Evolutionary conservation across 2,797 vertebrate genomes (phyloP), one percentile per base, ranked within the genome.

Genomic region (Hirundo rustica): DNA sequence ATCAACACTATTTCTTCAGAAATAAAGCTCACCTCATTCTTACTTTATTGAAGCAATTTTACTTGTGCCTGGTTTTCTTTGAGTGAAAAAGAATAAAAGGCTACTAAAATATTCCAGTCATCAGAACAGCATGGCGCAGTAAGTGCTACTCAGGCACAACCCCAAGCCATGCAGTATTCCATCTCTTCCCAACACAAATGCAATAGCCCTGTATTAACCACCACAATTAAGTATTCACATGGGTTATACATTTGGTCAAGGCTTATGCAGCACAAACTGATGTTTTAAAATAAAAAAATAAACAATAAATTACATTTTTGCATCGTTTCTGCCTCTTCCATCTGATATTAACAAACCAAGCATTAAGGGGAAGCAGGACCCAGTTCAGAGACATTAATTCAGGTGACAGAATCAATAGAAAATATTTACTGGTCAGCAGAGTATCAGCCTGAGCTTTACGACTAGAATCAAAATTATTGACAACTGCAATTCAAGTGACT

Each of bases 11-110:
- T 92, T 96, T 97, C 85, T 92, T 95, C 95, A 95, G 91, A 95
- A 96, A 96, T 95, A 95, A 97, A 97, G 89, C 71, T 96, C 64
- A 93, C 84, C 95, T 95, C 95, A 79, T 95, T 97, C 88, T 96
- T 97, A 94, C 93, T 97, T 97, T 93, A 97, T 96, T 82, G 96
- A 96, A 97, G 87, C 66, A 73, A 92, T 94, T 96, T 85, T 89
- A 93, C 85, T 96, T 92, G 67, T 65, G 72, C 73, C 64, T 87
- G 53, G 5, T 78, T 96, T 97, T 96, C 86, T 94, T 95, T 15
- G 13, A 32, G 22, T 66, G 36, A 60, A 71, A 84, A 80, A 42
- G 44, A 92, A 95, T 53, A 92, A 96, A 91, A 92, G 54, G 64
- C n/a, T 85, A 92, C 72, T 62, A 77, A 97, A 96, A 95, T 65